Conservation (phyloP, 2,888 invertebrate genomes). For the Conus canariensis region DNA sequence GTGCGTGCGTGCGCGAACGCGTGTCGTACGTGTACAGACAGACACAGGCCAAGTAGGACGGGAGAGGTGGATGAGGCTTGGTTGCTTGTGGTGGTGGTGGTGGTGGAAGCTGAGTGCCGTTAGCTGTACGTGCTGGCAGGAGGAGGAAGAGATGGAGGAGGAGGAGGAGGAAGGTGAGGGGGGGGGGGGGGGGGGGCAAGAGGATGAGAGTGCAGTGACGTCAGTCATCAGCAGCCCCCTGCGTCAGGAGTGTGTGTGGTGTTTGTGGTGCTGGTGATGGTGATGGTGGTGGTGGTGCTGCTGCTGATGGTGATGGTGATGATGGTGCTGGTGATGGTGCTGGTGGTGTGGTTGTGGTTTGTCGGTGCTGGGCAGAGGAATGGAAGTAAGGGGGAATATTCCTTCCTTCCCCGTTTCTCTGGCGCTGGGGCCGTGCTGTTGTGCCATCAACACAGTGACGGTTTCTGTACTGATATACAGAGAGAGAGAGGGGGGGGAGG, state of each 20-base stretch:
- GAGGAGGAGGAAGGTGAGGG: not conserved
- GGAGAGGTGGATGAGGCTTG: not conserved
- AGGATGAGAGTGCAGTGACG: not conserved
- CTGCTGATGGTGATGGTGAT: too few relatives aligned
- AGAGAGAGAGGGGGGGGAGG: too few relatives aligned
- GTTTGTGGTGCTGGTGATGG: too few relatives aligned
- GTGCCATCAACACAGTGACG: too few relatives aligned
- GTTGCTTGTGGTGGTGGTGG: not conserved
- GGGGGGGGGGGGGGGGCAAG: not conserved
- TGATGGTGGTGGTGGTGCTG: too few relatives aligned
- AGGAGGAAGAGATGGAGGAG: not conserved
- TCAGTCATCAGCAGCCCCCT: not conserved
- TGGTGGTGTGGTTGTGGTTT: not conserved
- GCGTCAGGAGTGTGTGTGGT: too few relatives aligned
- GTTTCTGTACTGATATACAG: too few relatives aligned
- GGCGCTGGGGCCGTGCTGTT: too few relatives aligned
- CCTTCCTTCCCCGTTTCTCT: too few relatives aligned
- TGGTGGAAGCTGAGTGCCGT: not conserved
- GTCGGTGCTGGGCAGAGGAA: too few relatives aligned
- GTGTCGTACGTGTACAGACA: constrained; percentile 11
- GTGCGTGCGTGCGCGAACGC: not conserved
- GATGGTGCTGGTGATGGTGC: not conserved
- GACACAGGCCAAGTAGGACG: not conserved
- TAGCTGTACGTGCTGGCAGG: constrained; percentile 3
- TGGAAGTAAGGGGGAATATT: too few relatives aligned